Base-by-base conservation (phyloP, 2,888 invertebrate genomes). In the Nephrotoma flavescens region DNA sequence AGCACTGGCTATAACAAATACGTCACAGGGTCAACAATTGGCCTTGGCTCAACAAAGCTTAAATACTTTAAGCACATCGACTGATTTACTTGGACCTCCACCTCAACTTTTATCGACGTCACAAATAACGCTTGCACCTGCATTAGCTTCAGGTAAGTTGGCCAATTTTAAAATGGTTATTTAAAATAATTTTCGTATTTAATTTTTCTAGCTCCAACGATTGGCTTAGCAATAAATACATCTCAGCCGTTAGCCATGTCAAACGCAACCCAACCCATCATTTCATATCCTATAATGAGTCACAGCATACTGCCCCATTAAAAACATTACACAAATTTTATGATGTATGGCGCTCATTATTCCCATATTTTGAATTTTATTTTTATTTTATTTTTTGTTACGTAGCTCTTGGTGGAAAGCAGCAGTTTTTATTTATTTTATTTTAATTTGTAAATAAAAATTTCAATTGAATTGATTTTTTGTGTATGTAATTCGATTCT, bases 261-360 rank as follows among this genome's bases (percentile, higher is more conserved):
- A 3, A 94, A 94, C 88, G 92, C 94, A 5, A 93, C 93, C 0
- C 93, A 93, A 87, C 93, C 94, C 2, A 92, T 94, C 89, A 94
- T 94, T 86, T 94, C 94, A 0, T 94, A 94, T 89, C 94, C 95
- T 1, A 94, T 95, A 85, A 94, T 94, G 93, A 94, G 94, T 15
- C 94, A 94, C 88, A 92, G 92, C 88, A 92, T 93, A 87, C 88
- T 91, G 19, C 90, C 89, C 6, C 89, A 89, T 86, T 89, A 89
- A 86, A 86, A 4, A 47, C 1, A 31, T 31, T 31, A 2, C 31
- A 31, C 31, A 31, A 31, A 31, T 31, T 31, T 31, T 31, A 31
- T 31, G 31, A 31, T 31, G 31, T 31, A 31, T 31, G 31, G 3
- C 31, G 31, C 2, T 31, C 1, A 3, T 31, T 31, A 0, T 31